Evolutionary conservation across 2,888 invertebrate genomes (phyloP), one percentile per base, ranked within the genome.

Genomic region (Yponomeuta sedellus): DNA sequence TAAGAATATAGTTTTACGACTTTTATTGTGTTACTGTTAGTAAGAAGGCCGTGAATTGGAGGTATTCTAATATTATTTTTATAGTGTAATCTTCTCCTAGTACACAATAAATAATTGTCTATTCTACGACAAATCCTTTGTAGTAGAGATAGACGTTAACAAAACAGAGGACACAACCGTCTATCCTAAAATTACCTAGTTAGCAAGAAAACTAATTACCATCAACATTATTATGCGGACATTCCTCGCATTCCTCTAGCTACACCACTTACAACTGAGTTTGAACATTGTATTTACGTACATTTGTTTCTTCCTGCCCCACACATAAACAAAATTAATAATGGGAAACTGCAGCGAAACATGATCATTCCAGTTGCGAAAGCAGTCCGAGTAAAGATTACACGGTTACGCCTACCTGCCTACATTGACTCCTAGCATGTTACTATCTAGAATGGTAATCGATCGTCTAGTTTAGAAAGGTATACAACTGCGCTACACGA

Each of bases 321-420:
- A 12, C 28, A 34, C 25, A 61, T 22, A 8, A 61, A n/a, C 6
- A 34, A 25, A 16, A 34, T 28, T 12, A 34, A 25, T 61, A 58
- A 19, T 19, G 10, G 19, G 34, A 22, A 59, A 61, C 61, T 61
- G 61, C 8, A n/a, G 61, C 34, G 8, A 61, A 61, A 34, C 61
- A 61, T 61, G 34, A 61, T 61, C 34, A 59, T 59, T 58, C n/a
- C 16, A 52, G 22, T 58, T 61, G 61, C 61, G 25, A 61, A 61
- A 34, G 61, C 61, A 34, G 25, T 20, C 59, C 2, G 11, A 59
- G 10, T 20, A 22, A 59, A 12, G 11, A 25, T 20, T 10, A 20
- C 25, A 25, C 22, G 20, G 20, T 20, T 59, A 25, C 59, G 59
- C 59, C 22, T 59, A 4, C 22, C 4, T 12, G 10, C 59, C 25